phyloP scores from a whole-genome alignment of 2,888 invertebrate genomes.

The Junonia oenone region DNA sequence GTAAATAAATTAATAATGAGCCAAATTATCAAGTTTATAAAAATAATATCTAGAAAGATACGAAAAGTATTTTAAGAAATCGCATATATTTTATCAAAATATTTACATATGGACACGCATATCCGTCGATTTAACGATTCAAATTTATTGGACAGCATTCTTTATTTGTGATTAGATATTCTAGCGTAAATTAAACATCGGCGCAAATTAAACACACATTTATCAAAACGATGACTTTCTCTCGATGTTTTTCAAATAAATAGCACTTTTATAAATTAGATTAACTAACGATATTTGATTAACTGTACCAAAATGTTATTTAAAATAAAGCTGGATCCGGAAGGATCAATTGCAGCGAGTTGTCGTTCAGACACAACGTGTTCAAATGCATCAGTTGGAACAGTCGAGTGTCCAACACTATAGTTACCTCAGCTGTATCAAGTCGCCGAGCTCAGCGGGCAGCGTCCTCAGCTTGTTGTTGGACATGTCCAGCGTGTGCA shows the following conservation, averaged over 20 bases:
- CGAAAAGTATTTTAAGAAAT: neutral
- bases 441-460: slow-evolving; percentile 97
- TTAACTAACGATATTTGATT: too few relatives aligned
- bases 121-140: neutral
- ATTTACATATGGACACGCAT: neutral
- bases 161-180: neutral
- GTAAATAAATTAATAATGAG: too few relatives aligned
- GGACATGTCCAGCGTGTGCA: slow-evolving; percentile 94
- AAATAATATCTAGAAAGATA: too few relatives aligned
- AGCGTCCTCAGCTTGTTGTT: slow-evolving; percentile 96
- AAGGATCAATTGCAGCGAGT: too few relatives aligned
- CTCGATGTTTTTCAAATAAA: neutral
- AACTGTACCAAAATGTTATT: too few relatives aligned
- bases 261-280: too few relatives aligned
- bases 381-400: slow-evolving; percentile 96
- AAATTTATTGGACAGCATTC: neutral
- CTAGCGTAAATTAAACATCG: neutral
- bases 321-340: too few relatives aligned
- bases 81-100: neutral
- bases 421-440: slow-evolving; percentile 92
- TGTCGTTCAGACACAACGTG: slow-evolving; percentile 96
- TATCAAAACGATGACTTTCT: neutral
- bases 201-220: neutral
- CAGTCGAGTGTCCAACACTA: slow-evolving; percentile 81
- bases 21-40: too few relatives aligned